Evolutionary conservation across 2,888 invertebrate species (phyloP), one percentile per base, ranked within the genome.

Genomic region (Eustalomyia histrio): DNA sequence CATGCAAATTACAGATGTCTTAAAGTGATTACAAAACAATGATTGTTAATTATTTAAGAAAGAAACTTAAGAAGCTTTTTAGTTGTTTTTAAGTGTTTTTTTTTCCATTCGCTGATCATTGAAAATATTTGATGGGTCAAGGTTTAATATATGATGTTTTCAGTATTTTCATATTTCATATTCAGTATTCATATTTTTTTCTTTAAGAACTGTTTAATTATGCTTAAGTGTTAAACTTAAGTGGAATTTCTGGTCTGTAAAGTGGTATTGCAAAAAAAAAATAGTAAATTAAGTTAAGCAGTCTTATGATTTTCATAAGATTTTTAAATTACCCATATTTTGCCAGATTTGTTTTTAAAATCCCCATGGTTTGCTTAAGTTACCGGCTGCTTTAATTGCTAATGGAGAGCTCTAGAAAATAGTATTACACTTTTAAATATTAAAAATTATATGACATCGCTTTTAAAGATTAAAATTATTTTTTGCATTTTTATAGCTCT

Each of bases 161-260:
- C 9, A 57, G 47, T 16, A 35, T 43, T 61, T 47, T 7, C 12
- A 6, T 24, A 63, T 63, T 47, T 33, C n/a, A n/a, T n/a, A n/a
- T n/a, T n/a, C n/a, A n/a, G n/a, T n/a, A n/a, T n/a, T n/a, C n/a
- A 33, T 39, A 29, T 61, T 43, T 24, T 12, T 7, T 12, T n/a
- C n/a, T 33, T 43, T 10, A 53, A 61, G 47, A 71, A 33, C 71
- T 78, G 78, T 78, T 78, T 78, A 75, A 78, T 78, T 78, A 81
- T 81, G 68, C 67, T 81, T 81, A 81, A 81, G 81, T 81, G 69
- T 64, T 65, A 69, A 69, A 81, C 71, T 81, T 81, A 81, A 78
- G 78, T 78, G 65, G 64, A 57, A 33, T 65, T 74, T 79, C 72
- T 72, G 67, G 52, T 65, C 24, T 57, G 2, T 53, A 71, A 81